phyloP scores from a whole-genome alignment of 2,888 invertebrate species.

The Pycnomerus fuliginosus region DNA sequence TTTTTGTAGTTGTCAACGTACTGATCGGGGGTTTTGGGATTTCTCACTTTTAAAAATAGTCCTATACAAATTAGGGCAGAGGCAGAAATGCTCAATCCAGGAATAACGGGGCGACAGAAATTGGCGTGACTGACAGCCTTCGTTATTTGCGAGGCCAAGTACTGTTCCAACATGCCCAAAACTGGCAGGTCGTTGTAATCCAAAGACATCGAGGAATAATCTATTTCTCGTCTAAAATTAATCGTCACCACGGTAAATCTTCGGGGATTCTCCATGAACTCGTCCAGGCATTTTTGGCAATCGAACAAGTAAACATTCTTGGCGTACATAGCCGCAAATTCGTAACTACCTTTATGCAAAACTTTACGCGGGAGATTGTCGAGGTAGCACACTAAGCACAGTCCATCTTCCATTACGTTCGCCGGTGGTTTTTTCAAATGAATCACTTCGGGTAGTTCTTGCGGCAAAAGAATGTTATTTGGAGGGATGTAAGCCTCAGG shows the following conservation, averaged over 20 bases:
- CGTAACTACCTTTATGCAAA: constrained; percentile 52
- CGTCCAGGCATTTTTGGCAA: constrained; percentile 53
- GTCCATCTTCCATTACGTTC: constrained; percentile 56
- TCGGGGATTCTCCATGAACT: constrained; percentile 57
- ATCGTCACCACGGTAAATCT: constrained; percentile 56
- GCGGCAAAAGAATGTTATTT: constrained; percentile 50
- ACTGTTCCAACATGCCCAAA: constrained; percentile 64
- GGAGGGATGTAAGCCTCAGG: constrained; percentile 54
- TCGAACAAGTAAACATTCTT: constrained; percentile 61
- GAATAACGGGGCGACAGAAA: constrained; percentile 60
- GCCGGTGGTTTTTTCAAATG: constrained; percentile 29
- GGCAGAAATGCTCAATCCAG: constrained; percentile 55
- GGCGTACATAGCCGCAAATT: constrained; percentile 55
- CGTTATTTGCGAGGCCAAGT: constrained; percentile 57
- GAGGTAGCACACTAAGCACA: constrained; percentile 63
- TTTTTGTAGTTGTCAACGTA: constrained; percentile 49
- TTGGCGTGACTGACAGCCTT: constrained; percentile 58
- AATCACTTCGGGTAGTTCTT: constrained; percentile 53
- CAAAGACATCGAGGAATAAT: constrained; percentile 49
- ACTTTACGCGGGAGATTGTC: constrained; percentile 56
- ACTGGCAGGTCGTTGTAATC: constrained; percentile 56
- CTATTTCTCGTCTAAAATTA: constrained; percentile 40
- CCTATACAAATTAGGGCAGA: constrained; percentile 61
- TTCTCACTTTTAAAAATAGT: constrained; percentile 59
- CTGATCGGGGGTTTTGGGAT: constrained; percentile 46